Evolutionary conservation across 1,140 invertebrate genomes (phyloP), one percentile per base, ranked within the genome.

Genomic region (Varroa destructor): DNA sequence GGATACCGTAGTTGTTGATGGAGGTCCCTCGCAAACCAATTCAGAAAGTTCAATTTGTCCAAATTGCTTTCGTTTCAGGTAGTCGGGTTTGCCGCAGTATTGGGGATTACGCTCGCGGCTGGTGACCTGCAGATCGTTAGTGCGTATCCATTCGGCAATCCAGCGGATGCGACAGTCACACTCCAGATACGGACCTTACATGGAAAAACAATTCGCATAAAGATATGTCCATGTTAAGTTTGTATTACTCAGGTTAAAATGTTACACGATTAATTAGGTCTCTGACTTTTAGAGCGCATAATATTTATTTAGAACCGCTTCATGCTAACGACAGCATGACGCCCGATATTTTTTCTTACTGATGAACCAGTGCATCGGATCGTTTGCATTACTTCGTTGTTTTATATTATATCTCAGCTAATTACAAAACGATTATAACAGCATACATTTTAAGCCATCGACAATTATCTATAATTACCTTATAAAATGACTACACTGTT

Each of bases 61-160:
- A 80, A 94, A 92, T 70, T 85, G 89, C 58, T 87, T 84, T 71
- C 89, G 87, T 56, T 88, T 84, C 74, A 93, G 86, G 72, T 85
- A 81, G 0, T 84, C 80, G 1, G 91, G 91, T 75, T 85, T 86
- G 6, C 90, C 90, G 77, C 91, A 95, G 80, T 93, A 94, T 79
- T 94, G 91, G 12, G 91, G 91, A 80, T 91, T 91, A 76, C 90
- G 84, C 81, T 95, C 91, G 55, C 91, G 83, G 74, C 89, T 91
- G 1, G 91, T 93, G 12, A 81, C 78, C 83, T 93, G 90, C n/a
- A 94, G 81, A 78, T 93, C 90, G 6, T 86, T 86, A 55, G 87
- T 86, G 42, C 85, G 84, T 74, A 93, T 91, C 91, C 91, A 94
- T 76, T 93, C 86, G 57, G 89, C 85, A 67, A 95, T 87, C 91